Base-by-base conservation (phyloP, 2,797 vertebrate species). In the Menidia menidia region DNA sequence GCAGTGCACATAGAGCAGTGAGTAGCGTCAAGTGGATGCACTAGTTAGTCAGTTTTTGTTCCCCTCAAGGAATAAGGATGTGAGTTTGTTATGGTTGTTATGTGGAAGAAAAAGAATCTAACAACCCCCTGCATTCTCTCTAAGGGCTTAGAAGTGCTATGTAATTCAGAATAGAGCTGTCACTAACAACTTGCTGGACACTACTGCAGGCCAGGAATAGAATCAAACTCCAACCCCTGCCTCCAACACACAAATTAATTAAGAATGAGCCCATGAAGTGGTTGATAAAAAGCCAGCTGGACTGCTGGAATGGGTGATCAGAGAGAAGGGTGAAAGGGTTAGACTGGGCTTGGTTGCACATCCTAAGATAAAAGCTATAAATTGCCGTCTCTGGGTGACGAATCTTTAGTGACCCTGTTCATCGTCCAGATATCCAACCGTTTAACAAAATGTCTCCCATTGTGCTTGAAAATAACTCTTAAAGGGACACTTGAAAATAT, bases 221-320 rank as follows among this genome's bases (percentile, higher is more conserved):
- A 85, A 75, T 68, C 61, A 64, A 66, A 77, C 50, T 57, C 13
- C 42, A 51, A 30, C 62, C 50, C 25, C 71, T 63, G 47, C 57
- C 41, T 79, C 63, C n/a, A 73, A 75, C 66, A 86, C 81, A 86
- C 35, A 55, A 50, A 79, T 88, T 47, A 86, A 85, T 84, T 68
- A 82, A 59, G 45, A 78, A 80, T 82, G 68, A 84, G 67, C 3
- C 31, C 8, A 80, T 70, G 62, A 60, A 65, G 77, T 74, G 51
- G 54, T 48, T 69, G 3, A 58, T 25, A 71, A 82, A 68, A 62
- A 66, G 68, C 33, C 54, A 52, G 53, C 18, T 62, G 3, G 30
- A 70, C 65, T 59, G 60, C 65, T 69, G 55, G 51, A 73, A 59
- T 32, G 61, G 19, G 42, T 0, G 1, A 61, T 31, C 53, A 13